Evolutionary conservation across 2,797 vertebrate genomes (phyloP), one percentile per base, ranked within the genome.

Genomic region (Fistularia tabacaria): DNA sequence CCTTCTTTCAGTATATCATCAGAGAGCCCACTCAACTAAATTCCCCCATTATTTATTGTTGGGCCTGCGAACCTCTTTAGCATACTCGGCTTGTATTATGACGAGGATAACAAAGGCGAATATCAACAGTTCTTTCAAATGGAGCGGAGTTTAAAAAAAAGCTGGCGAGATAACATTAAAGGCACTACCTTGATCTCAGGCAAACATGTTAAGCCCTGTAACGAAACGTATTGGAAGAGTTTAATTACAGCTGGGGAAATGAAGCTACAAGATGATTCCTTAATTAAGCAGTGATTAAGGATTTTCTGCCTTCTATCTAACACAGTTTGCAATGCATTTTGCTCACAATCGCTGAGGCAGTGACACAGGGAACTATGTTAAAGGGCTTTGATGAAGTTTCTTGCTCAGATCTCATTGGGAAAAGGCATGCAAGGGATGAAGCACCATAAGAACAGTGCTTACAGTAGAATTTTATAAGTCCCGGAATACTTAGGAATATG

Each of bases 271-370:
- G 90, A 92, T 92, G 90, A 92, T 92, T 92, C 88, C 90, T 92
- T 92, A 92, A 92, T 92, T 92, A 92, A 91, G 90, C 80, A 87
- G 89, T 88, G 91, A 92, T 92, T 92, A 92, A 91, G 89, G 90
- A 91, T 92, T 92, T 91, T 89, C 89, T 91, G 90, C 90, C 80
- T 88, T 90, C 89, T 91, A 92, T 92, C 90, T 90, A 78, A 77
- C 83, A 72, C 86, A 76, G 85, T 89, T 91, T 85, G 88, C 91
- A 83, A 81, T 90, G 89, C 90, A 92, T 92, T 92, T 92, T 90
- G 91, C 91, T 91, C 83, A 89, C 90, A 88, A 90, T 89, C 81
- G 68, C 85, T 75, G 61, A 62, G 76, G 88, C 89, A 88, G 89
- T 86, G 88, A 88, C 80, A 74, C 84, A 79, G 86, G 88, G 85